These are phyloP conservation scores for Papilio aristodemus DNA, from an alignment of 1,140 invertebrate genomes.

Conservation along the genomic window DNA sequence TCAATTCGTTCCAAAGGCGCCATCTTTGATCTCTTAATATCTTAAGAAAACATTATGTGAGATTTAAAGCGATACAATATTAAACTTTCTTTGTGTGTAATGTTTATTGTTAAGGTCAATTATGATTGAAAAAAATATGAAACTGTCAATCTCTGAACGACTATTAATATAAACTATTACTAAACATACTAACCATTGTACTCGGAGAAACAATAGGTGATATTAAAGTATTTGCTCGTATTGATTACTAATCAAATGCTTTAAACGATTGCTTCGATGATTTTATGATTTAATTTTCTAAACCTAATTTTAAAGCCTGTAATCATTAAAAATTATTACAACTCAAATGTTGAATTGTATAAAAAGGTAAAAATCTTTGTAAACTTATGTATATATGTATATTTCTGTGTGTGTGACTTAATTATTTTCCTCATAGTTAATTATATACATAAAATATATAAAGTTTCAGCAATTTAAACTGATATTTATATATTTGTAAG, in stretches of 20 bases:
- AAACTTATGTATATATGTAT: too few species aligned
- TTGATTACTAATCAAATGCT: slow-evolving; percentile 48
- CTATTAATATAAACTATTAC: too few species aligned
- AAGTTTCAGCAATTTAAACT: too few species aligned
- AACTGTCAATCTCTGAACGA: slow-evolving; percentile 40
- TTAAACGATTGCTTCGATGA: slow-evolving; percentile 10
- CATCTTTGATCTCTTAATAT: slow-evolving; percentile 17
- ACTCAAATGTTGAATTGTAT: not conserved
- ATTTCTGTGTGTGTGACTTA: too few species aligned
- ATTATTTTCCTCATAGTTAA: too few species aligned
- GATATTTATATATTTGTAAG: too few species aligned
- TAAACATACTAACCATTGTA: slow-evolving; percentile 53
- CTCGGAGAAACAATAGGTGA: slow-evolving; percentile 55
- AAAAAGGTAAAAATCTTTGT: too few species aligned
- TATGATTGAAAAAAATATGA: slow-evolving; percentile 41
- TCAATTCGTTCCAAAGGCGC: slow-evolving; percentile 5
- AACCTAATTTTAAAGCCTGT: not conserved
- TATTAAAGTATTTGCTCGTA: slow-evolving; percentile 55
- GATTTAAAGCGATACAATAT: not conserved
- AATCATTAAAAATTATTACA: not conserved
- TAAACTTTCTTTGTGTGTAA: not conserved
- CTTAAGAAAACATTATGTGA: not conserved
- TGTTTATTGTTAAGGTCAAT: not conserved
- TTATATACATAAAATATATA: too few species aligned
- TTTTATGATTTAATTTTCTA: slow-evolving; percentile 13